Percentiles rank a stretch among this genome's conserved stretches.
Evolutionary conservation across 2,113 vertebrate genomes (phyloP).

Genomic region (Equus quagga): DNA sequence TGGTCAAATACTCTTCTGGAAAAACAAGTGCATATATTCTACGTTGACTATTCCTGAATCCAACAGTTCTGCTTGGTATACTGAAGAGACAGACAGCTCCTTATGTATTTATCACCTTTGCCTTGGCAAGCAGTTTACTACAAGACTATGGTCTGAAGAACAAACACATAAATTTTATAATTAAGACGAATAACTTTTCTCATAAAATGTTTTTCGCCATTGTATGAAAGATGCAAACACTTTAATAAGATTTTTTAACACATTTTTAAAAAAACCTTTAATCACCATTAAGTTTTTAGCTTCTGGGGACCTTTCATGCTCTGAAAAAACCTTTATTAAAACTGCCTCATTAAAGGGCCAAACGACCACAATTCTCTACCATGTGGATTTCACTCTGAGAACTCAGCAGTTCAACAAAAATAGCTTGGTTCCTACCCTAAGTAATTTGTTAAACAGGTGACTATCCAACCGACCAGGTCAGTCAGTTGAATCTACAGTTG

Average conservation of each 20-base stretch:
- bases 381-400: background rate
- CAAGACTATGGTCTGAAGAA: background rate
- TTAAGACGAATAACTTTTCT: background rate
- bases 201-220: background rate
- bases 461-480: background rate
- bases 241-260: slow-evolving; percentile 11
- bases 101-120: background rate
- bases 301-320: background rate
- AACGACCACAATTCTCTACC: background rate
- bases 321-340: background rate
- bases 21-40: background rate
- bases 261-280: background rate
- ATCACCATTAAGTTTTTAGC: background rate
- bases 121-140: background rate
- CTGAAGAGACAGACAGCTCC: background rate
- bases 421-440: background rate
- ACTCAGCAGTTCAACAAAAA: background rate
- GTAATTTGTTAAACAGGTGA: background rate
- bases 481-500: background rate
- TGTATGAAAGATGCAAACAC: background rate
- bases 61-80: background rate
- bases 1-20: background rate
- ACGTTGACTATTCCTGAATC: background rate
- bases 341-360: background rate
- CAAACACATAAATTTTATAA: background rate